Conservation (phyloP, 2,797 vertebrate genomes). For the Girardinus metallicus region DNA sequence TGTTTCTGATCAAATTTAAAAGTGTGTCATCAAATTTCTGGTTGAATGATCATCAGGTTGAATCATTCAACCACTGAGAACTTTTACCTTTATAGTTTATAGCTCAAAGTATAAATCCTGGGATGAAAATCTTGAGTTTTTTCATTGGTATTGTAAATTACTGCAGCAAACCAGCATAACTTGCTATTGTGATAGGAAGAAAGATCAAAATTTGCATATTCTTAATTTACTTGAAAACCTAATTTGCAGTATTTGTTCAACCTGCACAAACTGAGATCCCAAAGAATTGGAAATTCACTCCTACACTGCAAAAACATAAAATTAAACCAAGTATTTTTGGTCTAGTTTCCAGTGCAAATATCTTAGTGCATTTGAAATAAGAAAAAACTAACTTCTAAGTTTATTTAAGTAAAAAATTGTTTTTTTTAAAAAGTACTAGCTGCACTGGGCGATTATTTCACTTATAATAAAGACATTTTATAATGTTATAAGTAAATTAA, state of each 20-base stretch:
- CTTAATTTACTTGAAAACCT: background rate
- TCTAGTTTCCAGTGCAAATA: no score
- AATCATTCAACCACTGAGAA: background rate
- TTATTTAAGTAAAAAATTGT: no score
- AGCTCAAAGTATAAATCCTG: background rate
- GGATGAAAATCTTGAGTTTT: background rate
- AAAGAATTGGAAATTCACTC: background rate
- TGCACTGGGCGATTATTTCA: no score
- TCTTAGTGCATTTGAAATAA: no score
- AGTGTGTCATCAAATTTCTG: background rate
- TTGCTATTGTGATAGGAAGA: background rate
- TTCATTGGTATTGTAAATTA: background rate
- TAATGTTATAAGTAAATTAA: no score
- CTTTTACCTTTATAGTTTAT: background rate
- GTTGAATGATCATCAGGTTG: background rate
- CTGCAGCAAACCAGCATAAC: background rate
- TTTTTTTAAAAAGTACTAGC: no score
- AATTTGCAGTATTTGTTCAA: background rate
- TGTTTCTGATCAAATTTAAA: background rate
- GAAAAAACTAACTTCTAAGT: no score
- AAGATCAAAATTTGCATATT: background rate
- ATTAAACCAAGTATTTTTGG: no score
- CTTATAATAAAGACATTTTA: no score
- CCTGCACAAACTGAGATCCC: background rate
- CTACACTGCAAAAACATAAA: no score